Evolutionary conservation across 1,140 invertebrate species (phyloP), one percentile per base, ranked within the genome.

Genomic region (Ceratoteleas bidentatus): DNA sequence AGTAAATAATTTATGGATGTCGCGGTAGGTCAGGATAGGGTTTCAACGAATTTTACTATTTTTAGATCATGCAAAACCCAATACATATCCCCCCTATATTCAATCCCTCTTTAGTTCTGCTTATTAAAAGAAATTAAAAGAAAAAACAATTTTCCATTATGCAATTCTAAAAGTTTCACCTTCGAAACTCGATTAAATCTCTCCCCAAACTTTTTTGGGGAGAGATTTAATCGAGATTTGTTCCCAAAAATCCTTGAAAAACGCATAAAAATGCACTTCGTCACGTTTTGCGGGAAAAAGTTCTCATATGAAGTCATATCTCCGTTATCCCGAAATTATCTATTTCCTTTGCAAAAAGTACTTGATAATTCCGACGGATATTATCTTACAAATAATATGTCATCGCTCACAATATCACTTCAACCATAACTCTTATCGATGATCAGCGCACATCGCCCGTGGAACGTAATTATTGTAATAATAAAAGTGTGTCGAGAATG

Each of bases 341-440:
- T 43, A 57, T 77, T 77, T 69, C 65, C 65, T 70, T 70, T 62
- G 34, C 15, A 60, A 65, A 65, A 65, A 58, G 14, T n/a, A 40
- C 16, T 50, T 14, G 13, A 61, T 49, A 54, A 77, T 77, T 64
- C 56, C 33, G 6, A 56, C n/a, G 38, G n/a, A 70, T 64, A 72
- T 69, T 62, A 79, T 58, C 43, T 24, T 61, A 49, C 54, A 66
- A 66, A 79, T 66, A 60, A 79, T 54, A 70, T 68, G 68, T 72
- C 53, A 61, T 65, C 45, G 56, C 2, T 53, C 11, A n/a, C 6
- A 54, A 53, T 73, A 50, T 36, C 11, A 61, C 13, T 53, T 4
- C 40, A 64, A 38, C 49, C 54, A 11, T 13, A 34, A 45, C 47
- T 52, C 14, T 13, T 47, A 53, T 78, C 58, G 45, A 43, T 64